Evolutionary conservation across 1,140 invertebrate genomes (phyloP).

Genomic region (Monomorium pharaonis): DNA sequence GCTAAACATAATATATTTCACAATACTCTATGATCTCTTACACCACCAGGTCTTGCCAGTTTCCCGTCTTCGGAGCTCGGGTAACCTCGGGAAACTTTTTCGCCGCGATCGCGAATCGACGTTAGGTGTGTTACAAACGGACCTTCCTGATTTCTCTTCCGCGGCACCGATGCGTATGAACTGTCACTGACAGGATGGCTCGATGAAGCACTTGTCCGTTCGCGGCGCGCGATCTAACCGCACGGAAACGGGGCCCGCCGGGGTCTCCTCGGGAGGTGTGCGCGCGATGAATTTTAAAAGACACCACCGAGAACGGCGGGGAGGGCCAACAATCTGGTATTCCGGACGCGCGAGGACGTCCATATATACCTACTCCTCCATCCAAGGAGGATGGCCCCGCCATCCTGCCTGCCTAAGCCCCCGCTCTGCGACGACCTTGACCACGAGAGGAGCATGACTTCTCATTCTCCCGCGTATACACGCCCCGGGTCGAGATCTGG

Average conservation of each 20-base stretch:
- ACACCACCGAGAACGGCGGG: constrained; percentile 75
- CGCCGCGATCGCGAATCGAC: neutral
- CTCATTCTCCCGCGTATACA: neutral
- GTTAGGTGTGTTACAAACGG: constrained; percentile 10
- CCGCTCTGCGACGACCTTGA: constrained; percentile 68
- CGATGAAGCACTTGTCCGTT: constrained; percentile 2
- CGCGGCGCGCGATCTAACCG: constrained; percentile 44
- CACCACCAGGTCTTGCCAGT: neutral
- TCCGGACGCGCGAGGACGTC: constrained; percentile 82
- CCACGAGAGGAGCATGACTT: constrained; percentile 62
- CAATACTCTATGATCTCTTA: neutral
- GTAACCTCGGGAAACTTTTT: neutral
- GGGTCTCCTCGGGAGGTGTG: constrained; percentile 26
- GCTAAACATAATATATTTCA: neutral
- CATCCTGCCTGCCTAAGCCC: constrained; percentile 57
- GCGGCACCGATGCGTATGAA: constrained; percentile 17
- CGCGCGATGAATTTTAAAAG: constrained; percentile 69
- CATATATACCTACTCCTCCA: constrained; percentile 82
- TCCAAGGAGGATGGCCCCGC: constrained; percentile 72
- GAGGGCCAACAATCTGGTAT: constrained; percentile 84
- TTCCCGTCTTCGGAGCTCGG: too few species aligned
- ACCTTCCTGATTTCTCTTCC: constrained; percentile 1
- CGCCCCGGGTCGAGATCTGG: constrained; percentile 16
- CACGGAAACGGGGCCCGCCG: constrained; percentile 59
- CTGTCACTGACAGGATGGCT: constrained; percentile 16